Percentiles rank a stretch among this genome's conserved stretches.
Evolutionary conservation across 1,140 invertebrate species (phyloP).

Genomic region (Tetragonula clypearis): DNA sequence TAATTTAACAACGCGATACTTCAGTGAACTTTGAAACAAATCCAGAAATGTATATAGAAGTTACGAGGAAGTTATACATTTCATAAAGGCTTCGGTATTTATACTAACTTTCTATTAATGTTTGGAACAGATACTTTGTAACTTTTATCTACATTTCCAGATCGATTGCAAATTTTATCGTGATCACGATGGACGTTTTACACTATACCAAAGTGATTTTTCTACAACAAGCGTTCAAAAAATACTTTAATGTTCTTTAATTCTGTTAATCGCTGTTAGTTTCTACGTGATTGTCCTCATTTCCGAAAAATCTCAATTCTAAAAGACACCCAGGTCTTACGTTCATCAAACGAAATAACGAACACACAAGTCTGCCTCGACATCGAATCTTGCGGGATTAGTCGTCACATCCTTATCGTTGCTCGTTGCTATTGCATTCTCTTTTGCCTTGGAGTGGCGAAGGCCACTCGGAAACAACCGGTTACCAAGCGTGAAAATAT

Average conservation of each 20-base stretch:
- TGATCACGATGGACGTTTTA: too few relatives aligned
- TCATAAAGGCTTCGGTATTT: too few relatives aligned
- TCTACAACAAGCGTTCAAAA: too few relatives aligned
- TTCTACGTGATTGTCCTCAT: neutral
- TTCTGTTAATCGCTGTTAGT: neutral
- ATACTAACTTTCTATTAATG: too few relatives aligned
- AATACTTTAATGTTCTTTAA: neutral
- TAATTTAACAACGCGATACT: neutral
- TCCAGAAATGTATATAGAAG: neutral
- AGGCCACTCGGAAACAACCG: neutral
- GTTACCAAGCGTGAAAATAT: constrained; percentile 11
- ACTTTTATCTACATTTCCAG: too few relatives aligned
- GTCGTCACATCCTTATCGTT: neutral
- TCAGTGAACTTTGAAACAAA: neutral
- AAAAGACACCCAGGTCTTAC: neutral
- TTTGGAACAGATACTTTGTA: too few relatives aligned
- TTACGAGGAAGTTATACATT: too few relatives aligned
- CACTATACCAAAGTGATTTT: too few relatives aligned
- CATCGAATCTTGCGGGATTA: neutral
- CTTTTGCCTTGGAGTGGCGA: neutral
- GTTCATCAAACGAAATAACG: neutral
- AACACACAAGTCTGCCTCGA: neutral
- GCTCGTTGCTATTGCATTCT: neutral
- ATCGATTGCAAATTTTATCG: too few relatives aligned
- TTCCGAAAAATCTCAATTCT: neutral